Evolutionary conservation across 1,140 invertebrate genomes (phyloP), one percentile per base, ranked within the genome.

Genomic region (Brachionus manjavacas): DNA sequence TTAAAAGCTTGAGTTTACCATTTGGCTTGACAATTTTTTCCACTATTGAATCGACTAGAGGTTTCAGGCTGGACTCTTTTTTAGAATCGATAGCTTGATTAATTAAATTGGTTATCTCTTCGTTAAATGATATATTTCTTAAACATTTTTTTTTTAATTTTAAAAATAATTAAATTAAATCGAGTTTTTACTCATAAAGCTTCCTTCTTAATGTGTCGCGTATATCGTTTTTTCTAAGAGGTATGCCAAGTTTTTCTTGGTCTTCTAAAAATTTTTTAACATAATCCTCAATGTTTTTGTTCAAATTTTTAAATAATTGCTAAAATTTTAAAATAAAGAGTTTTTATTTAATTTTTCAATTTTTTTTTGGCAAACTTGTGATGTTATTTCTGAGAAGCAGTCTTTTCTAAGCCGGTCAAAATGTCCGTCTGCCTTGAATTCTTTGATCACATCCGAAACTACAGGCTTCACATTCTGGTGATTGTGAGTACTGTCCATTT

Each of bases 321-420:
- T 81, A 12, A 25, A 81, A 60, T 16, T 64, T 12, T 2, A 46
- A 64, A 20, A n/a, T 23, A 23, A 55, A 8, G 52, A 23, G 8
- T 41, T n/a, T n/a, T 20, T n/a, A 35, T 72, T 43, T 41, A 16
- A 72, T 14, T 41, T 16, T 39, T n/a, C 9, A 49, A 6, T 76
- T 49, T 76, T 49, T 39, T 31, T 23, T 12, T 23, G 11, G 16
- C 49, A 23, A 64, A 81, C 79, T 68, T 81, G 52, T 16, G 79
- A 81, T 20, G 39, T 43, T 28, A 81, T 68, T 20, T 81, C 79
- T 12, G 12, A 9, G 20, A 64, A 81, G 23, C 52, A 64, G 12
- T 68, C 64, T 81, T 81, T 81, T 64, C 79, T 60, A 6, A 81
- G 25, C 14, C 52, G 64, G 41, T 81, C 79, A 68, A 81, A 81